These are phyloP conservation scores for Leuctra nigra DNA, from an alignment of 2,888 invertebrate genomes.

Conservation along the genomic window DNA sequence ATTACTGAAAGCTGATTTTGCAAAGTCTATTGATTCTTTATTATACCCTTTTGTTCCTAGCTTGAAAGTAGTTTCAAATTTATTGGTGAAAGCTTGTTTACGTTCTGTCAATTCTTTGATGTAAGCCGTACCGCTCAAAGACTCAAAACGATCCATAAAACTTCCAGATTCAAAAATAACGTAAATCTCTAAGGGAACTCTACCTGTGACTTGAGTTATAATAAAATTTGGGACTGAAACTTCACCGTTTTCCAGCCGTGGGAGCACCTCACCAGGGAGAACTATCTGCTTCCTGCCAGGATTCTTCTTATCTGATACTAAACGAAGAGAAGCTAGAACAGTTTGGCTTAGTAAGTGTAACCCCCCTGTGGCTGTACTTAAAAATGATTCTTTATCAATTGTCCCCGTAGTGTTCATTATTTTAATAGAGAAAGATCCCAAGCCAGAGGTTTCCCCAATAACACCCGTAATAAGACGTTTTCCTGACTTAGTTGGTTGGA, in stretches of 20 bases:
- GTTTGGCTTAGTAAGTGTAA: constrained; percentile 69
- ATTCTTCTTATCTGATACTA: constrained; percentile 48
- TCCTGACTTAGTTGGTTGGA: constrained; percentile 42
- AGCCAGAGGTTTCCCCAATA: constrained; percentile 67
- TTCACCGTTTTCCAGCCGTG: constrained; percentile 37
- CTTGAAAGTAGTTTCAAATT: constrained; percentile 76
- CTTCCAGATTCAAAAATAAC: constrained; percentile 75
- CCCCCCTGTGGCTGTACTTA: constrained; percentile 64
- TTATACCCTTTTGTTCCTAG: constrained; percentile 60
- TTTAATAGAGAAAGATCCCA: constrained; percentile 68
- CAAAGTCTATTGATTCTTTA: constrained; percentile 51
- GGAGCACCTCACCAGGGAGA: constrained; percentile 54
- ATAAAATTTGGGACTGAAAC: constrained; percentile 59
- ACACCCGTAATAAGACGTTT: constrained; percentile 51
- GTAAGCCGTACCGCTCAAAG: constrained; percentile 57
- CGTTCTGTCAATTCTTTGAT: constrained; percentile 55
- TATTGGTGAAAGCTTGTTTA: constrained; percentile 58
- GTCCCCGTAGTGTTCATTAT: constrained; percentile 43
- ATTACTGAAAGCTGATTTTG: constrained; percentile 83
- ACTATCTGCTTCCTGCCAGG: constrained; percentile 47
- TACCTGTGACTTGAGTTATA: constrained; percentile 67
- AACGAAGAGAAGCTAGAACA: constrained; percentile 59
- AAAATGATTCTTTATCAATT: constrained; percentile 61
- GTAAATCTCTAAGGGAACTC: constrained; percentile 75
- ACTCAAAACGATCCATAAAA: constrained; percentile 47